Base-by-base conservation (phyloP, 1,140 invertebrate species). In the Rhizoglyphus robini region DNA sequence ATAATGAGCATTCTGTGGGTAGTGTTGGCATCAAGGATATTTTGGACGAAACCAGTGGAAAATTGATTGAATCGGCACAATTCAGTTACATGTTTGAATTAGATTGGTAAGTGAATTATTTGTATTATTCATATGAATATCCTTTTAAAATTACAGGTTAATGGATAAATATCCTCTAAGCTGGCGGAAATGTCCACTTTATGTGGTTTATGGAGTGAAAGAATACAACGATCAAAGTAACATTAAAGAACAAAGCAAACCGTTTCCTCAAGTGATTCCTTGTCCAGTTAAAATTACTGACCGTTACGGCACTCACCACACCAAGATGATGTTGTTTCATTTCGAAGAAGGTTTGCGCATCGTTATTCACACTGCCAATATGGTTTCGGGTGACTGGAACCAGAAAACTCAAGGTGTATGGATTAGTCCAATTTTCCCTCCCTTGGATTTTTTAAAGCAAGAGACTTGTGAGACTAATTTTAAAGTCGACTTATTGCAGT, bases 71-170 rank as follows among this genome's bases (percentile, higher is more conserved):
- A 31, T 69, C 64, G n/a, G 62, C 38, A 31, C 88, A 96, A 75
- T 86, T 96, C 31, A 96, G 91, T 75, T 96, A 90, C 71, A 90
- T 94, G 86, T 84, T 93, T 51, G 88, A 96, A 69, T 78, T 88
- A 20, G 83, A 83, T 2, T 96, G 90, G 89, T 59, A 59, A 32
- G 8, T 59, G 20, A 54, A 25, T 27, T 34, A 4, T 73, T 95
- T 0, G 76, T 88, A 49, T 34, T 59, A 38, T 11, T 59, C 31
- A 34, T 8, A 8, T 25, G 51, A 54, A 8, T 54, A 41, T 8
- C 38, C 8, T 54, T 8, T 8, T 54, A 54, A 8, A 25, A 11
- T 38, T 38, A 31, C 25, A 59, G 57, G 58, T 31, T 71, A 4
- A 65, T 71, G 5, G 80, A 86, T 4, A 86, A 90, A 68, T 91